A percentile compares a stretch with the other conserved stretches of the same genome.
Conservation (phyloP, 1,140 invertebrate genomes). For the Lepidurus packardi region DNA sequence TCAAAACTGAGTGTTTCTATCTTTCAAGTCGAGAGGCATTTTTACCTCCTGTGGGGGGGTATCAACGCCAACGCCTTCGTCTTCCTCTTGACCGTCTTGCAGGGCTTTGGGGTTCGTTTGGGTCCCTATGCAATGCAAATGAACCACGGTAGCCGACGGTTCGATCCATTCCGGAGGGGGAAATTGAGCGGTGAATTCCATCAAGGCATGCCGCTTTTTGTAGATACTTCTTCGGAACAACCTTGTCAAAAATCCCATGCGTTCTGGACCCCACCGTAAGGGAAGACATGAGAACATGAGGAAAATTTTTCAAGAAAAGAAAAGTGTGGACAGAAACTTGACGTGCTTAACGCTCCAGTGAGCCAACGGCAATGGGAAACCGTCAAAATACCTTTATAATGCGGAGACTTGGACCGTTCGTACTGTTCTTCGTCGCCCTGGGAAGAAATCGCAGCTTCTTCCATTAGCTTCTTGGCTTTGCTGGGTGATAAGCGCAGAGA, state of each 20-base stretch:
- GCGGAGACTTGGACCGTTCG: conserved; percentile 22
- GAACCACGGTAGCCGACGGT: conserved; percentile 25
- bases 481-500: conserved; percentile 33
- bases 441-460: conserved; percentile 25
- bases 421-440: conserved; percentile 30
- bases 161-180: conserved; percentile 35
- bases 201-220: conserved; percentile 29
- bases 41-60: conserved; percentile 7
- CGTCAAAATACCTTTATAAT: conserved; percentile 26
- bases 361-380: conserved; percentile 1
- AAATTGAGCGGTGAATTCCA: conserved; percentile 34
- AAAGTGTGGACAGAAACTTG: no score
- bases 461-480: conserved; percentile 35
- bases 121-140: conserved; percentile 32
- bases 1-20: no score
- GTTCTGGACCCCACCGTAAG: conserved; percentile 19
- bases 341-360: not conserved
- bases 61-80: conserved; percentile 30
- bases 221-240: conserved; percentile 31
- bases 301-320: no score
- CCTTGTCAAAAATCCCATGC: conserved; percentile 32
- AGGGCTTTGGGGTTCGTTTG: conserved; percentile 25
- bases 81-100: conserved; percentile 4
- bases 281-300: no score
- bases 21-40: not conserved